Base-by-base conservation (phyloP, 2,797 vertebrate species). In the Periophthalmus magnuspinnatus region DNA sequence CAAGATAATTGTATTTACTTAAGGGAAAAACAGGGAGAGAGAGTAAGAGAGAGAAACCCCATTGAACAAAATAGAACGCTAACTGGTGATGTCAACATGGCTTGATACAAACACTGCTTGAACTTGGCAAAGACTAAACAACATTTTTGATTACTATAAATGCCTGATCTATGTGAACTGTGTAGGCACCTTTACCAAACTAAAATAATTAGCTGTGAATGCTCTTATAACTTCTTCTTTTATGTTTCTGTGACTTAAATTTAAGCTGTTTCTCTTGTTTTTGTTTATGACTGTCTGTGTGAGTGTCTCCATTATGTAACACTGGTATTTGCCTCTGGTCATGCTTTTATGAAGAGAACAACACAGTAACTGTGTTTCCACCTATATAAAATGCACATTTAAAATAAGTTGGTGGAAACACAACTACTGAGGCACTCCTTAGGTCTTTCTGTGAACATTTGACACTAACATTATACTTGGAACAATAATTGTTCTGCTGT, bases 261-360 rank as follows among this genome's bases (percentile, higher is more conserved):
- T 19, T 50, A 13, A 52, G 33, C 58, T 9, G 34, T 54, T 65
- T n/a, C n/a, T 13, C 14, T 41, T 32, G 38, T 34, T 64, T 47
- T 47, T 64, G 16, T 54, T 54, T 64, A 22, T 62, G 33, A 32
- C 57, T 68, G 34, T 56, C 14, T 59, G 41, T 56, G 54, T 21
- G 52, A 56, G 60, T 52, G 32, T 56, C 21, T 34, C 9, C 45
- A 17, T 90, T 86, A 86, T 67, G 14, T 82, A 86, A 86, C 78
- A 38, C 22, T 86, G 68, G 59, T 77, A 81, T 86, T 87, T 28
- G 70, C 74, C 70, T 55, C 22, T 55, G 74, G 72, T 71, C 68
- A 71, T 61, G 24, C 14, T 65, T 50, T 74, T 70, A 59, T 61
- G 69, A 61, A 75, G 73, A 64, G 59, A 38, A 38, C 36, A 10